Base-by-base conservation (phyloP, 2,888 invertebrate genomes). In the Mythimna impura region DNA sequence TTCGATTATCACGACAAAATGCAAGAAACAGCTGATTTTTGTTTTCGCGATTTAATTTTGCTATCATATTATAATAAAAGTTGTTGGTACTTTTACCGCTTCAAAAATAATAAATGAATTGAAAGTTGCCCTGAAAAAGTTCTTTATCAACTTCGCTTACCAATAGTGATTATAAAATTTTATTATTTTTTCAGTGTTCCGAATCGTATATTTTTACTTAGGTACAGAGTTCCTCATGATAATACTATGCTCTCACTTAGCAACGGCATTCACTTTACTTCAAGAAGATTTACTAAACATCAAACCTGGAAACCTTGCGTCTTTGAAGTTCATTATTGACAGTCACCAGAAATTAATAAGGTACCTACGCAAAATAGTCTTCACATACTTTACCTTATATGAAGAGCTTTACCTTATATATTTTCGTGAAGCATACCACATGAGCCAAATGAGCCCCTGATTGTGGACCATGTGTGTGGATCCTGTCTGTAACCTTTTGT, bases 171-270 rank as follows among this genome's bases (percentile, higher is more conserved):
- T 30, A 2, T 14, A 14, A 54, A 30, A 20, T 10, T 8, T 54
- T 50, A 63, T 65, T 22, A 63, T 22, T n/a, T 52, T 92, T 91
- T 22, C 86, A 94, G 94, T 92, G 80, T 72, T 90, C 0, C 85
- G 83, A 3, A 30, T 90, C 10, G n/a, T 90, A 1, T 91, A 88
- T 70, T 71, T 82, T 9, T 92, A 89, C 52, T 50, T 93, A 10
- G 93, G 93, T 6, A 70, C 88, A 0, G 93, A 93, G 60, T 89
- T 90, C n/a, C 78, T 93, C 0, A 86, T 92, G 83, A 89, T 94
- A 61, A 88, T 86, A 0, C 63, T 94, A 2, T 90, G 91, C 54
- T 89, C 91, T 1, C 90, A 90, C 60, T 81, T 94, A 2, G 89
- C 88, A 30, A 92, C 88, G 3, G 88, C 91, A 71, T 94, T 94